A percentile compares a stretch with the other conserved stretches of the same genome.
Evolutionary conservation across 2,888 invertebrate species (phyloP).

Genomic region (Meteorus colon): DNA sequence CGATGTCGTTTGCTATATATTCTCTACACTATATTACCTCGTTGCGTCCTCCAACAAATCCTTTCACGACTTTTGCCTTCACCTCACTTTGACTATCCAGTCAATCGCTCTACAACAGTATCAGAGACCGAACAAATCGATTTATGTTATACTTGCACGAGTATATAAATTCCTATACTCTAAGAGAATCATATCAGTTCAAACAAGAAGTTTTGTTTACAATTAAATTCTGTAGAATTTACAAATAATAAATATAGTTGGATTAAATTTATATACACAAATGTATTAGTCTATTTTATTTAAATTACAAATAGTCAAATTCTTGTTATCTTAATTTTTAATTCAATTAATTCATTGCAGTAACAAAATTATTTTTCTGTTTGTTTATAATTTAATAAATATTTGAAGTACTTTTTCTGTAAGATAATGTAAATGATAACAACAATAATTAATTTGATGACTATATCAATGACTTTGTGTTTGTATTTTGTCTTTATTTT

Average conservation of each 20-base stretch:
- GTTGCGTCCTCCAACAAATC: conserved; percentile 2
- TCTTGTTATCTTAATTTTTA: too few species aligned
- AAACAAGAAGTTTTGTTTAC: background rate
- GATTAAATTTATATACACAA: too few species aligned
- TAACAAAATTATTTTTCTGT: too few species aligned
- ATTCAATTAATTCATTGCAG: too few species aligned
- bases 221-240: background rate
- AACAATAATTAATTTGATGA: too few species aligned
- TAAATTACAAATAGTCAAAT: too few species aligned
- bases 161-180: background rate
- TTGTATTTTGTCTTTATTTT: too few species aligned
- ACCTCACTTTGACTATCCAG: conserved; percentile 7
- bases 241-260: background rate
- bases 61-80: background rate
- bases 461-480: too few species aligned
- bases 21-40: background rate
- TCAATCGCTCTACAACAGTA: background rate
- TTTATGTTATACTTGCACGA: background rate
- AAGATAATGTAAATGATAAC: too few species aligned
- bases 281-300: too few species aligned
- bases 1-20: background rate
- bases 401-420: too few species aligned
- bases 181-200: background rate
- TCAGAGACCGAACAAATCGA: conserved; percentile 8
- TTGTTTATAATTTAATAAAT: too few species aligned